A percentile compares a stretch with the other conserved stretches of the same genome.
Evolutionary conservation across 2,888 invertebrate genomes (phyloP).

Genomic region (Atherix ibis): DNA sequence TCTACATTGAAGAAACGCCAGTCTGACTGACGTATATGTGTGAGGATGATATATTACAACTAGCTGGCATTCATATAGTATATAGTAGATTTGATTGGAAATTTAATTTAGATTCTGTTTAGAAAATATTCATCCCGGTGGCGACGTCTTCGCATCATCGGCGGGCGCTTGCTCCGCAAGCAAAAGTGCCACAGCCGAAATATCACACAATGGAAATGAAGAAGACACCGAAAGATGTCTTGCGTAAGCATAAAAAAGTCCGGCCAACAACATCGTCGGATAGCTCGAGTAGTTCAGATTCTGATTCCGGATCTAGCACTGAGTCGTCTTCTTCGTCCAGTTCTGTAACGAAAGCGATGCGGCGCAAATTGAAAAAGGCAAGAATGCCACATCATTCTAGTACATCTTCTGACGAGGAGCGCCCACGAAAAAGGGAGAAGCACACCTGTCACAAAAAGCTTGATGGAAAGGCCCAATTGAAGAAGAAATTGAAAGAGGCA

Average conservation of each 20-base stretch:
- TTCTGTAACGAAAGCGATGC: slow-evolving; percentile 19
- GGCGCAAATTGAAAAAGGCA: slow-evolving; percentile 34
- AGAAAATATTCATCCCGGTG: too few species aligned
- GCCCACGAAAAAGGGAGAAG: slow-evolving; percentile 27
- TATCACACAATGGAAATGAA: slow-evolving; percentile 22
- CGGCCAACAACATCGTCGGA: slow-evolving; percentile 27
- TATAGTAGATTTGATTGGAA: too few species aligned
- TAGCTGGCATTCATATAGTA: too few species aligned
- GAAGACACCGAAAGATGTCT: slow-evolving; percentile 25
- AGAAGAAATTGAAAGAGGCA: slow-evolving; percentile 28
- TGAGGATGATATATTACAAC: too few species aligned
- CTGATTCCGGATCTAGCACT: slow-evolving; percentile 25
- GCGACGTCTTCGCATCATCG: slow-evolving; percentile 6
- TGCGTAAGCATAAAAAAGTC: slow-evolving; percentile 27
- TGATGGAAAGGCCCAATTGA: slow-evolving; percentile 29
- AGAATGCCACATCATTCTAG: slow-evolving; percentile 36
- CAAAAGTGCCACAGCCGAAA: slow-evolving; percentile 4
- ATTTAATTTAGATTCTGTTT: too few species aligned
- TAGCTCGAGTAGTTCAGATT: slow-evolving; percentile 23
- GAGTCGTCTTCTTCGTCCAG: slow-evolving; percentile 25
- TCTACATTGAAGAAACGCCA: too few species aligned
- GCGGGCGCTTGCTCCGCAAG: slow-evolving; percentile 6
- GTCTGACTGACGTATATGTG: too few species aligned
- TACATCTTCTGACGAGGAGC: slow-evolving; percentile 44
- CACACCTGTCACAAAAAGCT: slow-evolving; percentile 28